Percentiles rank a stretch among this genome's conserved stretches.
phyloP scores from a whole-genome alignment of 1,140 invertebrate species.

The Drosophila simulans region DNA sequence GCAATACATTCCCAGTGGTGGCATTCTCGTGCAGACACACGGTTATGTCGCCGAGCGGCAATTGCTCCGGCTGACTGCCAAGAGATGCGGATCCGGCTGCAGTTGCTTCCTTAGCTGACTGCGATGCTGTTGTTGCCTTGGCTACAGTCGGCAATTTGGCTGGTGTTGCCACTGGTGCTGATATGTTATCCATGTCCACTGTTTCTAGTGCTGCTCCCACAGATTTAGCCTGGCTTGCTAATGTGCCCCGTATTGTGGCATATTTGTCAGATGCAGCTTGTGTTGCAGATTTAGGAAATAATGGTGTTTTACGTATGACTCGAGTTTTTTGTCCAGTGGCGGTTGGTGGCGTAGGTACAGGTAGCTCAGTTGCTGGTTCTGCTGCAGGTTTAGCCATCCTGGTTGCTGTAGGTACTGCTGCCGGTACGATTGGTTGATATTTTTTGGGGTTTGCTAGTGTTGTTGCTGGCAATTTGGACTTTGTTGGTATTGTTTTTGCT shows the following conservation, averaged over 20 bases:
- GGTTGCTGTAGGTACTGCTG: no score
- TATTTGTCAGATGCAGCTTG: not conserved
- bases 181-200: no score
- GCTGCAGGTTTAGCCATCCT: not conserved
- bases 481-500: not conserved
- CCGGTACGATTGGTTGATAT: not conserved
- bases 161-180: not conserved
- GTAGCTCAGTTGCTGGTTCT: not conserved
- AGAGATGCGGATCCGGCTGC: not conserved
- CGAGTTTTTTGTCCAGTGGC: not conserved
- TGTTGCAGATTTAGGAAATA: not conserved
- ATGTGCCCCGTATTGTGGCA: not conserved
- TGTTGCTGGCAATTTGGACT: not conserved
- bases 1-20: slow-evolving; percentile 23
- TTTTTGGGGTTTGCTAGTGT: not conserved
- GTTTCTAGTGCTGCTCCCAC: not conserved
- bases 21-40: slow-evolving; percentile 9
- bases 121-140: not conserved
- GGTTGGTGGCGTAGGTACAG: no score
- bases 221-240: no score
- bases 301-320: no score
- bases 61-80: not conserved
- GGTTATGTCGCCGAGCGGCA: not conserved
- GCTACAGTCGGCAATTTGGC: not conserved
- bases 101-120: not conserved